Evolutionary conservation across 2,797 vertebrate species (phyloP).

Genomic region (Danio albolineatus): DNA sequence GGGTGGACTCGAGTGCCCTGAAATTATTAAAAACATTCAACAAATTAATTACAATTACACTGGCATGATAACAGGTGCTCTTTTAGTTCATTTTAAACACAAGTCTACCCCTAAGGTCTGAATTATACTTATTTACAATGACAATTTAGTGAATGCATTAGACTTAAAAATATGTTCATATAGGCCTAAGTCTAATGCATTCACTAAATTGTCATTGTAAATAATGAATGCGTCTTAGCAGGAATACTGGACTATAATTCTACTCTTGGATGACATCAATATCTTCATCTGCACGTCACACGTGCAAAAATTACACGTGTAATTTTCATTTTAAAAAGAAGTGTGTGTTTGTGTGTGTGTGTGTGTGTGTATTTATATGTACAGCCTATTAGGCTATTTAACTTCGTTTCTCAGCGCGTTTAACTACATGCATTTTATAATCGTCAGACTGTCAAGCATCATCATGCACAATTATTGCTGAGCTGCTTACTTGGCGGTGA

Average conservation of each 20-base stretch:
- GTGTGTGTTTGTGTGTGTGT: too few species aligned
- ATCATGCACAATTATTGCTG: not conserved
- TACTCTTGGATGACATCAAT: not conserved
- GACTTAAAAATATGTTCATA: too few species aligned
- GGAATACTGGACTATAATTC: not conserved
- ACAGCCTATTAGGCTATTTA: too few species aligned
- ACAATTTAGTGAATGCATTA: not conserved
- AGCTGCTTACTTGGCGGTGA: conserved; percentile 82
- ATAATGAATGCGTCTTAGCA: not conserved
- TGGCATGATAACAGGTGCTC: too few species aligned
- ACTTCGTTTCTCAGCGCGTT: not conserved
- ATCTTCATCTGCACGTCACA: not conserved
- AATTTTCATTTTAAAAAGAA: not conserved
- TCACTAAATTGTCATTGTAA: not conserved
- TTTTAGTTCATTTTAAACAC: not conserved
- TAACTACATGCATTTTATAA: not conserved
- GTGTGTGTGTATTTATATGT: too few species aligned
- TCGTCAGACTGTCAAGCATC: not conserved
- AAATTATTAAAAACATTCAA: not conserved
- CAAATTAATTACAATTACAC: not conserved
- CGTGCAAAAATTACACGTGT: too few species aligned
- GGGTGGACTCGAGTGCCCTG: conserved; percentile 81
- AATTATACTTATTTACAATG: not conserved
- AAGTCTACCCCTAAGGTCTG: not conserved
- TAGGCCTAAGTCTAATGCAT: not conserved